Conservation (phyloP, 2,797 vertebrate genomes). For the Phoxinus dragarum region DNA sequence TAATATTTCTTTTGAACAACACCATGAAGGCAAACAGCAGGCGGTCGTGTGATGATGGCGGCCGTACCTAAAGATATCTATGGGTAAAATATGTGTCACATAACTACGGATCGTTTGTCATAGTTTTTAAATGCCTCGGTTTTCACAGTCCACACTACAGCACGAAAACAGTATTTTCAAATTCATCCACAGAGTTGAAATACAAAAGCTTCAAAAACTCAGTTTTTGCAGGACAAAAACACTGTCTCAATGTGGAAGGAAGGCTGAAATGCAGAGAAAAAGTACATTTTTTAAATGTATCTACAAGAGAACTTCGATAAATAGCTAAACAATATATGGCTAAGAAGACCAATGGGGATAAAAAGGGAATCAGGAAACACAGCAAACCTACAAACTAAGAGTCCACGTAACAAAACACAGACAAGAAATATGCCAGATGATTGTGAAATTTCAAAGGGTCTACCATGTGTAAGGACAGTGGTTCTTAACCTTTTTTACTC, state of each 20-base stretch:
- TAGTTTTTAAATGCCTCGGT: background rate
- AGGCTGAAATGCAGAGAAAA: too few relatives aligned
- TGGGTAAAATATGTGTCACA: background rate
- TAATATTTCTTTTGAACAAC: background rate
- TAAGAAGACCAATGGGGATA: background rate
- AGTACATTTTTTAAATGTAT: background rate
- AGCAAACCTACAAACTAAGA: background rate
- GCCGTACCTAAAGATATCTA: too few relatives aligned
- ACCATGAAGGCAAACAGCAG: background rate
- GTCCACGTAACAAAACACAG: background rate
- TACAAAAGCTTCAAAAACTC: too few relatives aligned
- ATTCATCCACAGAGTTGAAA: background rate
- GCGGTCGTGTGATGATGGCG: too few relatives aligned
- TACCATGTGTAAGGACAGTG: background rate
- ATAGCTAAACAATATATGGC: background rate
- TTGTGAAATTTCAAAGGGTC: conserved; percentile 37
- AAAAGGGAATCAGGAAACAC: background rate
- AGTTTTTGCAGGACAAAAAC: too few relatives aligned
- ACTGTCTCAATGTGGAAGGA: too few relatives aligned
- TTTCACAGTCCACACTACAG: background rate
- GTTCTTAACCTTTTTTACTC: too few relatives aligned
- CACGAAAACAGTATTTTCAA: background rate
- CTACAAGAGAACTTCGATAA: background rate
- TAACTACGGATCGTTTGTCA: background rate
- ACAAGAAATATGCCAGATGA: background rate